Base-by-base conservation (phyloP, 2,888 invertebrate genomes). In the Dascillus cervinus region DNA sequence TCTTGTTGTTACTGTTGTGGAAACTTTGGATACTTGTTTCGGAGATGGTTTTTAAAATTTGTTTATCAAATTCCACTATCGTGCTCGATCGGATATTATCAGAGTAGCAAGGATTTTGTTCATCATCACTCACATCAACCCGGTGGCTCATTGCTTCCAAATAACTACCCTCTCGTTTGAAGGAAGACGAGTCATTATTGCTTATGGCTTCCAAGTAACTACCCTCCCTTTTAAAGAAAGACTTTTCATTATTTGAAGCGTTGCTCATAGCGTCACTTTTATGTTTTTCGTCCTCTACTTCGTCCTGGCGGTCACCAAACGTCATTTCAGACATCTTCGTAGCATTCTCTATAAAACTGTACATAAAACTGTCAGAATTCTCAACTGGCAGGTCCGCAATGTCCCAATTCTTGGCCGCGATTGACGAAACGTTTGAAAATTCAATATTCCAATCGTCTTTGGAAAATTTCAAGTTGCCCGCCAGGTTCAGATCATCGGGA, bases 401-500 rank as follows among this genome's bases (percentile, higher is more conserved):
- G 43, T 67, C 64, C 47, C 57, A 65, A 41, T 67, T 63, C 37
- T 66, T 63, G 10, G 54, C 59, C 2, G 68, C 67, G 10, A 66
- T 57, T 0, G 65, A 62, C 2, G 45, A 24, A 11, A 39, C 34
- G 3, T 38, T 39, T 9, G 41, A 43, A 38, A 41, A 47, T 19
- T 39, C 33, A 15, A 36, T 22, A 26, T 11, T 47, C 44, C 43
- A 44, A 22, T 37, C 34, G 29, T 51, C 47, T 22, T 41, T 47
- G 15, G 39, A 34, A 15, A 20, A 38, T 24, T 38, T 42, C 23
- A 49, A 49, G 28, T 58, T 53, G 8, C 69, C 67, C 43, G 66
- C 73, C 49, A 79, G 69, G 67, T 80, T 76, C 41, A 81, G 68
- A 55, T 79, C 75, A 52, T 77, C 77, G 51, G 81, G 81, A 36